These are phyloP conservation scores for Pseudochaenichthys georgianus DNA, from an alignment of 2,797 vertebrate genomes.

Conservation along the genomic window DNA sequence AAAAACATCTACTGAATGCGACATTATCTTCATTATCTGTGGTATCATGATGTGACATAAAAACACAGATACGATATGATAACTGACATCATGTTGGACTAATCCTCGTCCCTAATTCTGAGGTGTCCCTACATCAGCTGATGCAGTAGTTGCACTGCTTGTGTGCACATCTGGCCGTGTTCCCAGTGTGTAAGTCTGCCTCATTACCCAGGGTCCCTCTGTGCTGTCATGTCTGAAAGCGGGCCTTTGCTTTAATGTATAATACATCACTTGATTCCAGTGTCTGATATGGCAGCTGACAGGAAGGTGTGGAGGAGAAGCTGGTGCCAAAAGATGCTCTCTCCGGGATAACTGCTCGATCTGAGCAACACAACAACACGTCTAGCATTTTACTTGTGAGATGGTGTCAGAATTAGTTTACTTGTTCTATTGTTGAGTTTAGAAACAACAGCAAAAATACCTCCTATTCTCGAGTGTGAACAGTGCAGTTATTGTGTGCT, in stretches of 20 bases:
- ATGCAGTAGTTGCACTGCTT: constrained; percentile 41
- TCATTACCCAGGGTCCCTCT: constrained; percentile 83
- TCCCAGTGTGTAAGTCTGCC: constrained; percentile 72
- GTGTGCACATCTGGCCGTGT: constrained; percentile 71
- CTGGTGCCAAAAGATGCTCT: constrained; percentile 63
- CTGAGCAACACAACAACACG: constrained; percentile 59
- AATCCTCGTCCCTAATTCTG: constrained; percentile 26
- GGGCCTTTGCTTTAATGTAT: constrained; percentile 83
- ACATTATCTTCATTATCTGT: not conserved
- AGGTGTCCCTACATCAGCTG: constrained; percentile 35
- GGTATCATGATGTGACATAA: constrained; percentile 12
- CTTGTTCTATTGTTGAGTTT: constrained; percentile 34
- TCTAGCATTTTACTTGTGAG: constrained; percentile 51
- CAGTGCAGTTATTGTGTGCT: constrained; percentile 19
- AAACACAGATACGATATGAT: constrained; percentile 2
- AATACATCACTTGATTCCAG: constrained; percentile 81
- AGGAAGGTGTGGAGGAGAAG: constrained; percentile 67
- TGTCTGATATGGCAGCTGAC: constrained; percentile 77
- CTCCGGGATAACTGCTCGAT: constrained; percentile 57
- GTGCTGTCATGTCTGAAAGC: constrained; percentile 81
- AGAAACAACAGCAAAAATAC: not conserved
- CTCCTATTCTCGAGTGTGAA: constrained; percentile 1
- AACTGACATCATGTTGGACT: constrained; percentile 26
- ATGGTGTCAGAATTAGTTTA: constrained; percentile 51
- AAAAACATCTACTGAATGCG: not conserved